These are phyloP conservation scores for Corythucha ciliata DNA, from an alignment of 2,888 invertebrate species.

Conservation along the genomic window DNA sequence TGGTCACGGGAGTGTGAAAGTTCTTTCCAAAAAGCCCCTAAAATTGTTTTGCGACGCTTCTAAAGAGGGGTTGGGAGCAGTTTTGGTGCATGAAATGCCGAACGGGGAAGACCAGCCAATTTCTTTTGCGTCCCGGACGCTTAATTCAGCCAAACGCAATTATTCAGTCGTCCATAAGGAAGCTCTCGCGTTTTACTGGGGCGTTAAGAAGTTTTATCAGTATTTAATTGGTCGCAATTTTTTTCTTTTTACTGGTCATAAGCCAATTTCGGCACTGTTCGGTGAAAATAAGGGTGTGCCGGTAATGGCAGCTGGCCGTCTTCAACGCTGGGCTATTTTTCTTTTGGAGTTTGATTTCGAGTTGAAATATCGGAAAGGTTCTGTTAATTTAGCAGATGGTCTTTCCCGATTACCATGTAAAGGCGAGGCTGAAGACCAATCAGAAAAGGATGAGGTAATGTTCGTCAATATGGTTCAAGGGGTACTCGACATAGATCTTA, in stretches of 20 bases:
- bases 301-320: slow-evolving; percentile 38
- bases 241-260: slow-evolving; percentile 38
- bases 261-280: slow-evolving; percentile 37
- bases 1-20: no score
- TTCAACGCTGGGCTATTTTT: slow-evolving; percentile 37
- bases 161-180: slow-evolving; percentile 39
- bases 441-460: not conserved
- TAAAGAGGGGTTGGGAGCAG: slow-evolving; percentile 33
- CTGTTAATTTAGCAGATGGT: slow-evolving; percentile 13
- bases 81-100: slow-evolving; percentile 35
- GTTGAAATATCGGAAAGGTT: slow-evolving; percentile 30
- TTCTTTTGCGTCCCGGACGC: slow-evolving; percentile 36
- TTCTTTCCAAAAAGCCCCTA: no score
- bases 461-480: slow-evolving; percentile 3
- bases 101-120: slow-evolving; percentile 37
- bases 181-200: slow-evolving; percentile 39
- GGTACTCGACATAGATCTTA: slow-evolving; percentile 9
- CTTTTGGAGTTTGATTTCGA: slow-evolving; percentile 30
- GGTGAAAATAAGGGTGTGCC: slow-evolving; percentile 38
- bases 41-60: slow-evolving; percentile 24
- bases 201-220: slow-evolving; percentile 38
- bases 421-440: not conserved
- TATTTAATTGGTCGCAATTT: slow-evolving; percentile 39
- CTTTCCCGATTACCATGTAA: slow-evolving; percentile 10
- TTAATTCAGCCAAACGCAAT: slow-evolving; percentile 37